Base-by-base conservation (phyloP, 2,888 invertebrate species). In the Pammene fasciana region DNA sequence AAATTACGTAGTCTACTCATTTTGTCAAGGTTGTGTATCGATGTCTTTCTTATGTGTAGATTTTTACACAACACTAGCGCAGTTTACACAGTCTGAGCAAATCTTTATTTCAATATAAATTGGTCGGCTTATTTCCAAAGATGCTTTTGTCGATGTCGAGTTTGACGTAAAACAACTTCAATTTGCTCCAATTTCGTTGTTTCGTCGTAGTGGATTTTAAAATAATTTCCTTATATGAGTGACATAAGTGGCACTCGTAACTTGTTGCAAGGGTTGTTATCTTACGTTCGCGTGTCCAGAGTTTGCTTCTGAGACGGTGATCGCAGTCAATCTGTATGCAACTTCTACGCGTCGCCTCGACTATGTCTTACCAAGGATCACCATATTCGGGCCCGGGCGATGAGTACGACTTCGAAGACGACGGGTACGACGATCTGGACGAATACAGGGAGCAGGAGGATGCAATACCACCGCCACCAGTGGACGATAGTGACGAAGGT, bases 401-500 rank as follows among this genome's bases (percentile, higher is more conserved):
- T 81, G 96, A 96, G 80, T 95, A 95, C 82, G 96, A 96, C 79
- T 94, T 95, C 82, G 95, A 96, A 71, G 96, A 96, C 75, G 95
- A 95, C 70, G 94, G 95, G 79, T 95, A 94, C 79, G 95, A 95
- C 76, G 95, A 95, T 78, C 79, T 94, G 76, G 95, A 96, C 72
- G 95, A 95, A 75, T 95, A 94, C 77, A 92, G 94, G 67, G 95
- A 95, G 72, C 93, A 93, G 71, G 95, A 95, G 71, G 95, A 82
- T 89, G 84, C 86, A 68, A 82, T 81, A 83, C 90, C 82, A 75
- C 82, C 79, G 90, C 94, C 83, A 89, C 94, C 86, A 93, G 94
- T 93, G 88, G 95, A 95, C 75, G 88, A 89, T 72, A 94, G 94
- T 76, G 94, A 94, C 75, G 94, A 94, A 90, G 94, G 94, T 94